Evolutionary conservation across 2,113 vertebrate species (phyloP).

Genomic region (Dasypus novemcinctus): DNA sequence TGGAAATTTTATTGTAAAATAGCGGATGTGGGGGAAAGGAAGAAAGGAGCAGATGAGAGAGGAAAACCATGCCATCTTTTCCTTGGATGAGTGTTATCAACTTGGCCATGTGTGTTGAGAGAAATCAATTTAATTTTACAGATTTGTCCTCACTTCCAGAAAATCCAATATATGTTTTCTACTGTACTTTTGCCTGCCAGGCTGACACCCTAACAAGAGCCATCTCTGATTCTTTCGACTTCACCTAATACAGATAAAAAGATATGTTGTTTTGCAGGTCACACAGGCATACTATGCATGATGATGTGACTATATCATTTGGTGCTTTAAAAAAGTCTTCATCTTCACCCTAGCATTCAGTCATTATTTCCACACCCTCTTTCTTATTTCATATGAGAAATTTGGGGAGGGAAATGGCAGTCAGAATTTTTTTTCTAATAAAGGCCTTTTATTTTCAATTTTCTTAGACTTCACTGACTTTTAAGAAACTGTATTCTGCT

Average conservation of each 20-base stretch:
- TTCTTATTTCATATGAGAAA: background rate
- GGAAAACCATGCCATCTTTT: background rate
- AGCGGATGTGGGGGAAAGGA: background rate
- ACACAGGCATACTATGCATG: background rate
- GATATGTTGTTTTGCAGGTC: background rate
- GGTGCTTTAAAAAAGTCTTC: background rate
- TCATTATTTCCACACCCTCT: background rate
- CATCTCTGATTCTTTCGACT: background rate
- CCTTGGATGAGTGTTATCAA: background rate
- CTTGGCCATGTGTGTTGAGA: background rate
- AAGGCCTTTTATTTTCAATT: background rate
- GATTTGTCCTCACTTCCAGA: background rate
- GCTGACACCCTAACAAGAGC: background rate
- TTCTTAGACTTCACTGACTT: background rate
- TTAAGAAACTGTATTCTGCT: background rate
- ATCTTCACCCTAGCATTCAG: rapidly evolving
- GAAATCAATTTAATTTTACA: background rate
- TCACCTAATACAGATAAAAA: background rate
- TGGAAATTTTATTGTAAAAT: conserved; percentile 60
- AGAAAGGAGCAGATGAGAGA: conserved; percentile 12
- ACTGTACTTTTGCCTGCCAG: background rate
- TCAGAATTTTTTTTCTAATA: background rate
- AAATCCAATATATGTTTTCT: background rate
- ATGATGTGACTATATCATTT: background rate
- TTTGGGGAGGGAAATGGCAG: background rate